Conservation (phyloP, 2,888 invertebrate genomes). For the Spilosoma lubricipeda region DNA sequence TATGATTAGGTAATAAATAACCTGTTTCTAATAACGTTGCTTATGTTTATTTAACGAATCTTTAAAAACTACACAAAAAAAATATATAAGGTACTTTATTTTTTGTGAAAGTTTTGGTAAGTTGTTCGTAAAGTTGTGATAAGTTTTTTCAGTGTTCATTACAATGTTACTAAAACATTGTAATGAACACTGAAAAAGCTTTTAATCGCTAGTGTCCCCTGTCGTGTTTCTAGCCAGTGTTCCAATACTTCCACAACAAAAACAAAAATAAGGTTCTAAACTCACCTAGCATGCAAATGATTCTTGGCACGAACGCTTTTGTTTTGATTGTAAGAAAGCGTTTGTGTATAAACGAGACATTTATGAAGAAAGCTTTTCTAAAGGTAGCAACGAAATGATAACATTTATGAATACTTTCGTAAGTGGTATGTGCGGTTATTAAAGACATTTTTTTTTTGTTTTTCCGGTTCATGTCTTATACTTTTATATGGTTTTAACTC, state of each 20-base stretch:
- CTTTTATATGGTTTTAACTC: not conserved
- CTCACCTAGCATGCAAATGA: slow-evolving; percentile 46
- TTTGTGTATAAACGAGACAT: slow-evolving; percentile 11
- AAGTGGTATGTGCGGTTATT: not conserved
- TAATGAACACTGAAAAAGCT: slow-evolving; percentile 8
- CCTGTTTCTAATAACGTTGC: no score
- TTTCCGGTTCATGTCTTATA: not conserved
- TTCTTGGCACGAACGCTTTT: slow-evolving; percentile 49
- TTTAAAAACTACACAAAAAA: no score
- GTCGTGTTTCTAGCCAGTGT: slow-evolving; percentile 11
- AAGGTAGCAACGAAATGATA: not conserved
- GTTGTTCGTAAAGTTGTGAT: no score
- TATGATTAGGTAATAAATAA: no score
- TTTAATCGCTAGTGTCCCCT: slow-evolving; percentile 9
- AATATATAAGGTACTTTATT: no score
- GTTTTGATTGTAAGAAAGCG: slow-evolving; percentile 23
- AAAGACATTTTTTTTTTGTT: not conserved
- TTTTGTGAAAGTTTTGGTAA: no score
- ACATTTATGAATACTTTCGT: not conserved
- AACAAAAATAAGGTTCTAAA: slow-evolving; percentile 38
- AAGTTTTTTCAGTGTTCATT: no score
- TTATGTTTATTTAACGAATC: no score
- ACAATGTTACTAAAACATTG: no score
- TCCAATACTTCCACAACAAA: slow-evolving; percentile 19
- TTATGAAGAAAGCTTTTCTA: slow-evolving; percentile 7